Evolutionary conservation across 2,797 vertebrate genomes (phyloP), one percentile per base, ranked within the genome.

Genomic region (Geotrypetes seraphini): DNA sequence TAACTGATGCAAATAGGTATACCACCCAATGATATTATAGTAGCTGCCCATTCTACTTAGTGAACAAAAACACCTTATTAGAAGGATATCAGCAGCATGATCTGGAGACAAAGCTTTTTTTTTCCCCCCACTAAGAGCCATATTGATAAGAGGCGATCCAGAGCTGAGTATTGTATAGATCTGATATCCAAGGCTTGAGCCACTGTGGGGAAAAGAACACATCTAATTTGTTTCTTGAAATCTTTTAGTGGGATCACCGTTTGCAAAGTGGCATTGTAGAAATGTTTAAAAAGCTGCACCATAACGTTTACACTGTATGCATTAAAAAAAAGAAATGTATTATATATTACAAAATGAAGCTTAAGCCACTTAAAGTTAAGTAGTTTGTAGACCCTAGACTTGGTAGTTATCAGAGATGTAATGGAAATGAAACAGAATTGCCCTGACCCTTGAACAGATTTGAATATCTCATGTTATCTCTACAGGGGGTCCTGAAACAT

Each of bases 51-150:
- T 65, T 70, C 56, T 57, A 26, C 62, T 44, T 60, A 62, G 60
- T 52, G 51, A 71, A 70, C 56, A 73, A 73, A 60, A 71, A 67
- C 49, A 48, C 62, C 59, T 42, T 63, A 64, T 72, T 71, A 62
- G 69, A 60, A 54, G 56, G 49, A 65, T 66, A 52, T 65, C 60
- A 36, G 33, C 40, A 26, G 36, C 43, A 37, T 44, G 57, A 59
- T 76, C 64, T 66, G 66, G 68, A 76, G 62, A 80, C 76, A 83
- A 79, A 79, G 75, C 69, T 74, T 46, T n/a, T n/a, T 53, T 66
- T n/a, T n/a, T n/a, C n/a, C n/a, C n/a, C n/a, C n/a, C 30, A 53
- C 52, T 53, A 56, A 57, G 53, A 66, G 48, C 43, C 55, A 53
- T 48, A 45, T 60, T 71, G 68, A 55, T 57, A 54, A 60, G 39